Evolutionary conservation across 2,888 invertebrate genomes (phyloP), one percentile per base, ranked within the genome.

Genomic region (Ellobium chinense): DNA sequence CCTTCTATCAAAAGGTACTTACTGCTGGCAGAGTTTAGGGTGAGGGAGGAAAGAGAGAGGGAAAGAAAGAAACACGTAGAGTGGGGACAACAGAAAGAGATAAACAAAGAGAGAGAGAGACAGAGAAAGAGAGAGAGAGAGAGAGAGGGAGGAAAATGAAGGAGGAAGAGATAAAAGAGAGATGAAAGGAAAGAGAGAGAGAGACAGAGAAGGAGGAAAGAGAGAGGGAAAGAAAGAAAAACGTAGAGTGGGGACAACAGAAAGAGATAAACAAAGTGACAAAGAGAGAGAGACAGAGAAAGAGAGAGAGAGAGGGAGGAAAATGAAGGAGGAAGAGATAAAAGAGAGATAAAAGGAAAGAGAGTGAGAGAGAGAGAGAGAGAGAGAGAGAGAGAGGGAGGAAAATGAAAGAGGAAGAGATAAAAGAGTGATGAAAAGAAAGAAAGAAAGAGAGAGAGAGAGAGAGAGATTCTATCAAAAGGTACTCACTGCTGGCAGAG

Each of bases 41-140:
- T 89, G 86, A 27, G 90, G 88, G 58, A 94, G 91, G 21, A 94
- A 18, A 29, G 21, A 56, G 18, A 27, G 29, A 54, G n/a, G 27
- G 27, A 9, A 31, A 31, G 36, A 14, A 58, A 56, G 12, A 5
- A 62, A 14, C 14, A 34, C 31, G 36, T 14, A 4, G 2, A 29
- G 7, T 36, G 27, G 37, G 5, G n/a, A n/a, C 4, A 18, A n/a
- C 24, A 5, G n/a, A n/a, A n/a, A n/a, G n/a, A n/a, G n/a, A n/a
- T n/a, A n/a, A n/a, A n/a, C n/a, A n/a, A n/a, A n/a, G n/a, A n/a
- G n/a, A n/a, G n/a, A n/a, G n/a, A n/a, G n/a, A n/a, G n/a, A n/a
- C n/a, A n/a, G n/a, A n/a, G n/a, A n/a, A n/a, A n/a, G n/a, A n/a
- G n/a, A n/a, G n/a, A n/a, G 31, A 31, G 12, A 31, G 54, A 54